Evolutionary conservation across 2,888 invertebrate species (phyloP), one percentile per base, ranked within the genome.

Genomic region (Tetramorium bicarinatum): DNA sequence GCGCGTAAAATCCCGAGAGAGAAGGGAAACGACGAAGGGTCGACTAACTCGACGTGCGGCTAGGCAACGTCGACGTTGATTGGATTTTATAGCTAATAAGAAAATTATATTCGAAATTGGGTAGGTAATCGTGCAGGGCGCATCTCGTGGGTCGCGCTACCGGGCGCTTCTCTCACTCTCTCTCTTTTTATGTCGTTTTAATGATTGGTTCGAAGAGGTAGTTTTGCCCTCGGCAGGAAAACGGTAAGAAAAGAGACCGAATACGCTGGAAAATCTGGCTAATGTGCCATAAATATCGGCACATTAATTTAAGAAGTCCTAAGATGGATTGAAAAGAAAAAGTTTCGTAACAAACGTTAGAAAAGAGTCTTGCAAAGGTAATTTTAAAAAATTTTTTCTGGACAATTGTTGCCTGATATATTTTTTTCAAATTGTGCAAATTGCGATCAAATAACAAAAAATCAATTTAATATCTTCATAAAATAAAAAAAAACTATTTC

Each of bases 21-120:
- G 74, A 69, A 83, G 59, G 59, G n/a, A 75, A 49, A 52, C 62
- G 82, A 83, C 25, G 80, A 80, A 81, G 85, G 89, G 86, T 85
- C 81, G 90, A 89, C 52, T 52, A 76, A 83, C 82, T 83, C 90
- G 82, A 88, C 66, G 85, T 82, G 83, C 84, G 86, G 90, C 83
- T 86, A 84, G 83, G 84, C 89, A 91, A 83, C 87, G 87, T 89
- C 91, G 88, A 89, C 89, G 89, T 90, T 93, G 94, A 94, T 94
- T 93, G 92, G 92, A 94, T 94, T 94, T 94, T 90, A 93, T 87
- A 93, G 93, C 93, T 94, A 94, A 94, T 93, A 94, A 93, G 94
- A 93, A 94, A 94, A 94, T 94, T 94, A 94, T 94, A 93, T 94
- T 94, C 92, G 91, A 94, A 91, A 94, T 94, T 93, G 94, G 93